Conservation (phyloP, 2,113 vertebrate species). For the Geococcyx californianus region DNA sequence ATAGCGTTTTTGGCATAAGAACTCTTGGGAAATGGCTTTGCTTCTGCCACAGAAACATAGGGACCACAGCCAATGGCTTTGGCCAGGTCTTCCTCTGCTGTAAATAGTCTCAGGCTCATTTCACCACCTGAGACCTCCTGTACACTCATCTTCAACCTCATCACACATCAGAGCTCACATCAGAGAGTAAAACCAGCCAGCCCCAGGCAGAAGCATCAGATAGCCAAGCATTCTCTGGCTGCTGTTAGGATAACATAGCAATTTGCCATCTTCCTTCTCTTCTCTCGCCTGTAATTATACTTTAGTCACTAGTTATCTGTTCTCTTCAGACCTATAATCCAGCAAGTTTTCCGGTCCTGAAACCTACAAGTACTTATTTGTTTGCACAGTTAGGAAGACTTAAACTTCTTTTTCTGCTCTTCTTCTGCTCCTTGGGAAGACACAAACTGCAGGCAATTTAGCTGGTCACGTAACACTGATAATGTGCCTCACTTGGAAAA, state of each 20-base stretch:
- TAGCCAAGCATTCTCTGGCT: neutral
- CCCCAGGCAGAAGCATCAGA: neutral
- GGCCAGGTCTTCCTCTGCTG: neutral
- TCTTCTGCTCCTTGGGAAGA: neutral
- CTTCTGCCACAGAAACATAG: neutral
- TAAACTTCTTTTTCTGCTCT: constrained; percentile 1
- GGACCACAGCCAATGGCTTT: neutral
- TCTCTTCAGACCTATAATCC: constrained; percentile 29
- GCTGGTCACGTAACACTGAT: accelerated
- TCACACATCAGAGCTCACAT: neutral
- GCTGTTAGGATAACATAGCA: neutral
- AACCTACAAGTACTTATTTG: neutral
- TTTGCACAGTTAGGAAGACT: neutral
- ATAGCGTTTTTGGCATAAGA: neutral
- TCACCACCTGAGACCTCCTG: neutral
- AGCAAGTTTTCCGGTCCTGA: neutral
- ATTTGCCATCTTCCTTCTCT: constrained; percentile 24
- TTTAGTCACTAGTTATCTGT: constrained; percentile 14
- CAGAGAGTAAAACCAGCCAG: neutral
- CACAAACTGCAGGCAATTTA: neutral
- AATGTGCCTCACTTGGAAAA: neutral
- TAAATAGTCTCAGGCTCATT: neutral
- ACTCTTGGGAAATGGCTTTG: neutral
- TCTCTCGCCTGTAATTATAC: constrained; percentile 44
- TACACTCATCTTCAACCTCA: neutral